These are phyloP conservation scores for Oreotrochilus melanogaster DNA, from an alignment of 2,113 vertebrate genomes.

Conservation along the genomic window DNA sequence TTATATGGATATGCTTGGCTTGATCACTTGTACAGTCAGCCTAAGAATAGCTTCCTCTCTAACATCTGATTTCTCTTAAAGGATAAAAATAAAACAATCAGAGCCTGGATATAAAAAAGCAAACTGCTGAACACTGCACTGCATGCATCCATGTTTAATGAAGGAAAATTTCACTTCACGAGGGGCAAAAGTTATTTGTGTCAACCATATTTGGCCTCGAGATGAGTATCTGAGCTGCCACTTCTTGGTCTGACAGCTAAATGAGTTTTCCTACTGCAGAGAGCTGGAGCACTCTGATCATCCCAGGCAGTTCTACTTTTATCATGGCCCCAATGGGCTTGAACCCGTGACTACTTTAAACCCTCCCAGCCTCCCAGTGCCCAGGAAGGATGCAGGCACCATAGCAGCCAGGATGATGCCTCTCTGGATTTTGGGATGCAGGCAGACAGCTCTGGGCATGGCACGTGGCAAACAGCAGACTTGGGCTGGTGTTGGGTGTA, in stretches of 20 bases:
- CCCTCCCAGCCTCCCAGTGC: neutral
- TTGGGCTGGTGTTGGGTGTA: neutral
- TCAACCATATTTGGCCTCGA: constrained; percentile 33
- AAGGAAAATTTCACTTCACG: constrained; percentile 57
- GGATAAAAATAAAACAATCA: constrained; percentile 71
- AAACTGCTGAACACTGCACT: constrained; percentile 55
- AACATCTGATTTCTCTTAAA: constrained; percentile 74
- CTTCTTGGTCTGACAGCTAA: constrained; percentile 36
- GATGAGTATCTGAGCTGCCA: constrained; percentile 35
- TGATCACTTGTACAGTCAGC: constrained; percentile 60
- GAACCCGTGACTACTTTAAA: neutral
- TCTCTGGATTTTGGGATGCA: neutral
- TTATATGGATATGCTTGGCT: constrained; percentile 61
- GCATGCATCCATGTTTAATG: constrained; percentile 64
- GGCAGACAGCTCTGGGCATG: accelerated
- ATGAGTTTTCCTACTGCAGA: constrained; percentile 18
- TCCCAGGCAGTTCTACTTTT: neutral
- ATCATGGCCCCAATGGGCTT: neutral
- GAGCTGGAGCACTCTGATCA: neutral
- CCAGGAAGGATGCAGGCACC: neutral
- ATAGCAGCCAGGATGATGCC: neutral
- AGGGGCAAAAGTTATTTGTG: constrained; percentile 53
- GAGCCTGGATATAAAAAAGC: constrained; percentile 57
- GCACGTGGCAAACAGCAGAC: neutral
- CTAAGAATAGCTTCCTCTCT: constrained; percentile 67